Base-by-base conservation (phyloP, 2,797 vertebrate genomes). In the Rousettus madagascariensis region DNA sequence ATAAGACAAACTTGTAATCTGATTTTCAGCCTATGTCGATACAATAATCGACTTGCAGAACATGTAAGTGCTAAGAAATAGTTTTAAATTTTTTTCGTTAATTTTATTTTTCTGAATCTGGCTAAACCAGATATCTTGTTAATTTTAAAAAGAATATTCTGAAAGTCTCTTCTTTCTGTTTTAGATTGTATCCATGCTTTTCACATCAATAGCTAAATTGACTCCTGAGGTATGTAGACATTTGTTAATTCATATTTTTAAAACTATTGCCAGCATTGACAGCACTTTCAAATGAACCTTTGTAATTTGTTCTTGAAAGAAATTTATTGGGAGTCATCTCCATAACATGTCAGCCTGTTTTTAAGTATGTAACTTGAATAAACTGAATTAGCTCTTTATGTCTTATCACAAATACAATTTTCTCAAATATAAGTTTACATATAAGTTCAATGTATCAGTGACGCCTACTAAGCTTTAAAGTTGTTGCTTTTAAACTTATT, bases 1-100 rank as follows among this genome's bases (percentile, higher is more conserved):
- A 99, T 99, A 98, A 98, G 99, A 85, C 99, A 99, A 97, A 99
- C 99, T 41, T 99, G 99, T 97, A 99, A 99, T 98, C 99, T 99
- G 97, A 99, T 99, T 98, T 99, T 99, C 98, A 99, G 99, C 97
- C 99, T 99, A 94, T 99, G 99, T 96, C 99, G 99, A 93, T 99
- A 99, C 90, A 99, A 99, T 98, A 99, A 99, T 98, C 99, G 99
- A 68, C 99, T 99, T 15, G 99, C 99, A 16, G 99, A 99, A 97
- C 99, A 99, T 5, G 99, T 99, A 98, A 93, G 99, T 98, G 8
- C 55, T 87, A 3, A 87, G 72, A 91, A 92, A 61, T 3, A 69
- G 2, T 57, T 41, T 82, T 11, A 4, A 95, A 88, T 3, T 55
- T 90, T 95, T 94, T 94, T 94, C 88, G 12, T 5, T 90, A 8